Conservation (phyloP, 2,797 vertebrate species). For the Chlorospingus flavigularis region DNA sequence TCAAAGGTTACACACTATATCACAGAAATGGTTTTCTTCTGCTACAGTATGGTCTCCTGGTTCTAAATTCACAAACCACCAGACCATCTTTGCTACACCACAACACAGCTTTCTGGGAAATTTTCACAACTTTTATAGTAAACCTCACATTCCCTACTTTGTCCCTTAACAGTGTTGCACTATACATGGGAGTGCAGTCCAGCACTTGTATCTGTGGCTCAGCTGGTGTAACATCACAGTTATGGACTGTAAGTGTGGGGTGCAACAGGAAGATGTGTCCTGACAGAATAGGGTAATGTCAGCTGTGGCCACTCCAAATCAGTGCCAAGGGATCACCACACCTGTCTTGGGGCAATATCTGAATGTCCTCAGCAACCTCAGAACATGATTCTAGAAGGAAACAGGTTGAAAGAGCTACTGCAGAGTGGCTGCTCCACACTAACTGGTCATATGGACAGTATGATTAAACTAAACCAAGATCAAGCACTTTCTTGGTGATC, state of each 20-base stretch:
- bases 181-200: background rate
- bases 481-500: background rate
- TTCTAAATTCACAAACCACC: background rate
- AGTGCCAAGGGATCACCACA: background rate
- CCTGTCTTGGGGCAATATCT: background rate
- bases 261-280: background rate
- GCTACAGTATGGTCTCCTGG: background rate
- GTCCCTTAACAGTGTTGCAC: background rate
- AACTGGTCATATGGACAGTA: background rate
- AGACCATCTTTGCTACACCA: background rate
- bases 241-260: background rate
- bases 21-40: background rate
- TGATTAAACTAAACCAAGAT: background rate
- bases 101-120: background rate
- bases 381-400: background rate
- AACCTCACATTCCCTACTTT: background rate
- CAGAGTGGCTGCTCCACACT: background rate
- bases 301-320: background rate
- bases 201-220: background rate
- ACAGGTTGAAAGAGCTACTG: background rate
- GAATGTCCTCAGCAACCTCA: background rate
- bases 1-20: accelerated
- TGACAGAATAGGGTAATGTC: background rate
- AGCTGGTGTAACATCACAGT: background rate
- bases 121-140: background rate